Evolutionary conservation across 2,113 vertebrate species (phyloP).

Genomic region (Bettongia penicillata): DNA sequence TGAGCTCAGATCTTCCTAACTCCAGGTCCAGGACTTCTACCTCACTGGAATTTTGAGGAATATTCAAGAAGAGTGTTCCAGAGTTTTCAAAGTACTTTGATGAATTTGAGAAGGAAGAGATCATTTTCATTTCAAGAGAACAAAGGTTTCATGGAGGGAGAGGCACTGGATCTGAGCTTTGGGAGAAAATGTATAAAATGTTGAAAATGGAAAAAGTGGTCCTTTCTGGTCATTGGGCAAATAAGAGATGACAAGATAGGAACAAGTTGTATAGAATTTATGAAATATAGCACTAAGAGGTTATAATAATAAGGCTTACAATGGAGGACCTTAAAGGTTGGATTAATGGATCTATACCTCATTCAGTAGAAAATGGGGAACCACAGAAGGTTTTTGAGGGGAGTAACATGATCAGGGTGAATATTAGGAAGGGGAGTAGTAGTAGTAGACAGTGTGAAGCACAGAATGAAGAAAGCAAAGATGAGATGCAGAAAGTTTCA

Average conservation of each 20-base stretch:
- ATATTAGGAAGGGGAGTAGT: no score
- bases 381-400: neutral
- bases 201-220: neutral
- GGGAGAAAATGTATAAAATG: neutral
- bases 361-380: neutral
- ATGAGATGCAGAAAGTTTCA: neutral
- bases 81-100: neutral
- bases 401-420: neutral
- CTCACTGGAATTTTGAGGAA: neutral
- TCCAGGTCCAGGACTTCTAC: neutral
- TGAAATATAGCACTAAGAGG: neutral
- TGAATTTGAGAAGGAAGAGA: neutral
- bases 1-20: neutral
- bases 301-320: neutral
- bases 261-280: neutral
- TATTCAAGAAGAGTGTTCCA: neutral
- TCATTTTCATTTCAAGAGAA: neutral
- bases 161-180: neutral
- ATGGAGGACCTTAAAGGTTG: neutral
- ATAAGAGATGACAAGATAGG: neutral
- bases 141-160: neutral
- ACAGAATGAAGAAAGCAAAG: neutral
- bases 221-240: neutral
- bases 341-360: neutral
- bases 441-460: no score